phyloP scores from a whole-genome alignment of 2,888 invertebrate species.

The Scaptodrosophila latifasciaeformis region DNA sequence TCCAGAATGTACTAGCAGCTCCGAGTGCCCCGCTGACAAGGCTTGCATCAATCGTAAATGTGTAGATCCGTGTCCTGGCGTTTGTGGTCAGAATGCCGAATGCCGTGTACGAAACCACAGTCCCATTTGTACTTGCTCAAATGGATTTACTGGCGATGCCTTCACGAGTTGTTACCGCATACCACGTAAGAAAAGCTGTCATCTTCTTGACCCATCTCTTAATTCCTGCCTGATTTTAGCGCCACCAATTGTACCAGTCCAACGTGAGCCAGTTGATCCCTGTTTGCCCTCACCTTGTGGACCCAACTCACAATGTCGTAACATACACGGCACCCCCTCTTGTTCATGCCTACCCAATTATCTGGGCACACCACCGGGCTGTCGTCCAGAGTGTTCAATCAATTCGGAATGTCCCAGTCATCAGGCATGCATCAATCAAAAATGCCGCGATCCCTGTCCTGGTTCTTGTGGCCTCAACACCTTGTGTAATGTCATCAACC shows the following conservation, averaged over 20 bases:
- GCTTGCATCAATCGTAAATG: constrained; percentile 84
- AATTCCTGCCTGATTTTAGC: constrained; percentile 25
- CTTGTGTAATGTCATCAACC: constrained; percentile 80
- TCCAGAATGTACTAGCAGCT: constrained; percentile 83
- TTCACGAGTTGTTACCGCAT: constrained; percentile 76
- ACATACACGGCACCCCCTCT: constrained; percentile 76
- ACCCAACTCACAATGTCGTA: constrained; percentile 81
- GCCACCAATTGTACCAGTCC: constrained; percentile 51
- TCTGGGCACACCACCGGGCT: constrained; percentile 83
- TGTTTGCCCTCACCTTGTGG: constrained; percentile 86
- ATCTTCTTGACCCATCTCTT: not conserved
- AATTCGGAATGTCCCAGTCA: constrained; percentile 83
- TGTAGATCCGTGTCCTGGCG: constrained; percentile 82
- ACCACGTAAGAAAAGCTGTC: constrained; percentile 65
- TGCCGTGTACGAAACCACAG: constrained; percentile 84
- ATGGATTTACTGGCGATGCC: constrained; percentile 78
- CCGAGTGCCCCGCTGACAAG: constrained; percentile 81
- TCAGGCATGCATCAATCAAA: constrained; percentile 84
- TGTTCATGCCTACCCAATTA: constrained; percentile 84
- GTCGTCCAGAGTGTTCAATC: constrained; percentile 85
- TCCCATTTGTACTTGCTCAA: constrained; percentile 85
- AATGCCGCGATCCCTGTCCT: constrained; percentile 82
- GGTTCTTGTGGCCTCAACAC: constrained; percentile 81
- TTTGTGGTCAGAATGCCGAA: constrained; percentile 83
- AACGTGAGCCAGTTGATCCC: constrained; percentile 76